Evolutionary conservation across 2,888 invertebrate species (phyloP).

Genomic region (Cantharis flavilabris): DNA sequence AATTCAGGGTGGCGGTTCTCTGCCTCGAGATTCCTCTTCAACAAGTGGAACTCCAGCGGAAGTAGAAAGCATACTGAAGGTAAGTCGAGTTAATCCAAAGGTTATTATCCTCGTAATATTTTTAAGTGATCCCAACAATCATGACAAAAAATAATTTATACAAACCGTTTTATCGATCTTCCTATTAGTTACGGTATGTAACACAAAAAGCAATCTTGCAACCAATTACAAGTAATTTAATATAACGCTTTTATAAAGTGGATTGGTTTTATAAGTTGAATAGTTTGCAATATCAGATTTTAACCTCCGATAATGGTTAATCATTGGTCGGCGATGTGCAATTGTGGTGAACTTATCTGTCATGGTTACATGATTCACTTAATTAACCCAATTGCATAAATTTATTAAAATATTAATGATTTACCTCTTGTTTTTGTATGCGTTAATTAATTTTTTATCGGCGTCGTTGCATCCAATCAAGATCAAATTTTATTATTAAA

Average conservation of each 20-base stretch:
- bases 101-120: neutral
- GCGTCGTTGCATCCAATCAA: neutral
- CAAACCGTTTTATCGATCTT: slow-evolving; percentile 19
- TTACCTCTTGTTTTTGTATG: slow-evolving; percentile 15
- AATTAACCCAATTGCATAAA: slow-evolving; percentile 26
- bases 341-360: slow-evolving; percentile 26
- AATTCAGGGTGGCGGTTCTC: slow-evolving; percentile 48
- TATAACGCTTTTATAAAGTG: slow-evolving; percentile 21
- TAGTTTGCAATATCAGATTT: slow-evolving; percentile 22
- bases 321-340: slow-evolving; percentile 20
- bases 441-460: slow-evolving; percentile 8
- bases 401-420: slow-evolving; percentile 9
- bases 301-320: slow-evolving; percentile 26
- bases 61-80: slow-evolving; percentile 72
- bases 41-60: slow-evolving; percentile 60
- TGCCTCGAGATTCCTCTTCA: slow-evolving; percentile 52
- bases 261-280: slow-evolving; percentile 20
- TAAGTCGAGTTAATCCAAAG: slow-evolving; percentile 44
- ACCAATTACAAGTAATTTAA: slow-evolving; percentile 26
- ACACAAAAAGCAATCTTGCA: slow-evolving; percentile 17
- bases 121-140: slow-evolving; percentile 1
- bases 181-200: slow-evolving; percentile 22
- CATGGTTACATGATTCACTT: slow-evolving; percentile 21
- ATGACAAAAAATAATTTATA: slow-evolving; percentile 16
- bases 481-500: neutral